Evolutionary conservation across 1,140 invertebrate genomes (phyloP).

Genomic region (Xylocopa sonorina): DNA sequence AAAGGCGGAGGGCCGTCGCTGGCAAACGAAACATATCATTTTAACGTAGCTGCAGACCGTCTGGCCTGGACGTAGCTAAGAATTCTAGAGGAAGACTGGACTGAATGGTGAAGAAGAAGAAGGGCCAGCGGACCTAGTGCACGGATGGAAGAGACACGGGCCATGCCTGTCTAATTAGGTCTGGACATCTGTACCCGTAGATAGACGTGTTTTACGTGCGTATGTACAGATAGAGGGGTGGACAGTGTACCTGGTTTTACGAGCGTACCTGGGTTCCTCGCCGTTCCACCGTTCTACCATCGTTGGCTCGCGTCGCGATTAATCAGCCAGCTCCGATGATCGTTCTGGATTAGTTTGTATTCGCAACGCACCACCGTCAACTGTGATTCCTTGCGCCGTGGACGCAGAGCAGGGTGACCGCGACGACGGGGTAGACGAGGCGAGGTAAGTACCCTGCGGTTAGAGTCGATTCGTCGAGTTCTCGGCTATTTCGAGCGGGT

Average conservation of each 20-base stretch:
- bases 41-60: neutral
- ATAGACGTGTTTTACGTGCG: neutral
- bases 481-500: too few relatives aligned
- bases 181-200: neutral
- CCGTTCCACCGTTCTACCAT: neutral
- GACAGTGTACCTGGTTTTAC: conserved; percentile 1
- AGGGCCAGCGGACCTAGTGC: neutral
- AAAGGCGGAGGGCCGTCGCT: neutral
- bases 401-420: conserved; percentile 5
- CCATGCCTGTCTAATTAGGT: neutral
- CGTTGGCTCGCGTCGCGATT: neutral
- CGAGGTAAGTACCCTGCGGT: neutral
- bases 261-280: neutral
- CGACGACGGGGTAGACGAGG: conserved; percentile 1
- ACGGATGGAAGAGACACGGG: neutral
- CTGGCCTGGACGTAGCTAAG: neutral
- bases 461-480: too few relatives aligned
- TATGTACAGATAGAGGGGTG: neutral
- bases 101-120: conserved; percentile 19
- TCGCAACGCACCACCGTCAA: conserved; percentile 15
- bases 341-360: conserved; percentile 27
- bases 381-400: conserved; percentile 40
- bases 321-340: conserved; percentile 2
- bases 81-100: neutral
- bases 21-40: conserved; percentile 25